Conservation (phyloP, 1,140 invertebrate species). For the Lepidotrigona ventralis region DNA sequence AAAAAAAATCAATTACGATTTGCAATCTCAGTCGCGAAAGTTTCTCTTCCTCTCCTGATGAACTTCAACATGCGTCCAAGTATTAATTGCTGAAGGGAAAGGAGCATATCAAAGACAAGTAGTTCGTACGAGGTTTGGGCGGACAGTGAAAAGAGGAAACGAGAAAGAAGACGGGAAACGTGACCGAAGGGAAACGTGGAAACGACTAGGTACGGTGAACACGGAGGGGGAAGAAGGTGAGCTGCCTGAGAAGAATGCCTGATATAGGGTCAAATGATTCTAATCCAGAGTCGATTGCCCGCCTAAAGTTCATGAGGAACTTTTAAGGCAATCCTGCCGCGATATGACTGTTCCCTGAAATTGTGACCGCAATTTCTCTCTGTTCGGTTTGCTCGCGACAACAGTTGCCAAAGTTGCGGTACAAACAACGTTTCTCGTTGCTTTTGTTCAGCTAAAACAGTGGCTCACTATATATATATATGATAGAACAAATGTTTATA, state of each 20-base stretch:
- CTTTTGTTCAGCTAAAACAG: background rate
- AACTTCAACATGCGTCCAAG: background rate
- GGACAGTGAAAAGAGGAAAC: background rate
- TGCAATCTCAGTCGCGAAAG: background rate
- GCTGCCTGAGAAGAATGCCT: conserved; percentile 1
- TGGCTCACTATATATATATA: too few species aligned
- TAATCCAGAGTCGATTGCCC: conserved; percentile 14
- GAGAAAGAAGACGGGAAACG: background rate
- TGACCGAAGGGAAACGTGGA: conserved; percentile 15
- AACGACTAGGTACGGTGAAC: background rate
- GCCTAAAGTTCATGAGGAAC: background rate
- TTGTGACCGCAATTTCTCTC: conserved; percentile 5
- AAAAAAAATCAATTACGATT: too few species aligned
- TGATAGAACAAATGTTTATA: too few species aligned
- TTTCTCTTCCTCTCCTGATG: background rate
- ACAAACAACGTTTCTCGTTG: background rate
- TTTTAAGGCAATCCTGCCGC: background rate
- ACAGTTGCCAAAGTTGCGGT: background rate
- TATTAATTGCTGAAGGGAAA: conserved; percentile 8
- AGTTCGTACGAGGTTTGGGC: background rate
- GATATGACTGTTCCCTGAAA: background rate
- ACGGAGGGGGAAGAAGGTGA: background rate
- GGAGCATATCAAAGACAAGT: background rate
- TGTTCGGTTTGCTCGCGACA: background rate
- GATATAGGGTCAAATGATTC: conserved; percentile 2